Base-by-base conservation (phyloP, 2,797 vertebrate species). In the Alca torda region DNA sequence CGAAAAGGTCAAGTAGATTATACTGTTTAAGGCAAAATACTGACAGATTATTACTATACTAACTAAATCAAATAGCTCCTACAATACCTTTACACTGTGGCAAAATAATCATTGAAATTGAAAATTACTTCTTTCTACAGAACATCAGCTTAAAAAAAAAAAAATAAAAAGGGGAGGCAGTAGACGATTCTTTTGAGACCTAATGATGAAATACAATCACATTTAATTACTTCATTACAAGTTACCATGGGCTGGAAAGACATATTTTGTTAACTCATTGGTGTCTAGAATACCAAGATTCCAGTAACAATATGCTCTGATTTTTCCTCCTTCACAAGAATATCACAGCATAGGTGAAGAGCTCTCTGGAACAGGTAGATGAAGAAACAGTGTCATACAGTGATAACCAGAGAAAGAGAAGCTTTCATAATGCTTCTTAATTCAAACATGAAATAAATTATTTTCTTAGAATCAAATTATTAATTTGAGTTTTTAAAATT, bases 161-260 rank as follows among this genome's bases (percentile, higher is more conserved):
- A 13, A 13, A 46, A 30, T 26, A 3, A 19, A 11, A 9, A 9
- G 2, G 1, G 6, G 4, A 45, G 4, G 15, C 12, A 56, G 51
- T 2, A 51, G 37, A 60, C 5, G 10, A 53, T 67, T 70, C 10
- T 51, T 92, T 50, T 33, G 13, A 68, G 48, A 68, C 10, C 51
- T 39, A 46, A 24, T 10, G 18, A 48, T 17, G 2, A 83, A 75
- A 70, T 26, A 63, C 2, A n/a, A 70, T 33, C 16, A 75, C 16
- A 4, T 8, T 45, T 78, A 48, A 39, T 43, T 72, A 67, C 33
- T 48, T 77, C 13, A 59, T 54, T 78, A 43, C 1, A 2, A 75
- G 37, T 33, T 59, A 68, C 13, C 31, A 61, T 13, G 4, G 17
- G 13, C 31, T n/a, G 5, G 30, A 90, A 83, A 37, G n/a, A 33